A percentile compares a stretch with the other conserved stretches of the same genome.
Conservation (phyloP, 1,140 invertebrate genomes). For the Lepidostoma basale region DNA sequence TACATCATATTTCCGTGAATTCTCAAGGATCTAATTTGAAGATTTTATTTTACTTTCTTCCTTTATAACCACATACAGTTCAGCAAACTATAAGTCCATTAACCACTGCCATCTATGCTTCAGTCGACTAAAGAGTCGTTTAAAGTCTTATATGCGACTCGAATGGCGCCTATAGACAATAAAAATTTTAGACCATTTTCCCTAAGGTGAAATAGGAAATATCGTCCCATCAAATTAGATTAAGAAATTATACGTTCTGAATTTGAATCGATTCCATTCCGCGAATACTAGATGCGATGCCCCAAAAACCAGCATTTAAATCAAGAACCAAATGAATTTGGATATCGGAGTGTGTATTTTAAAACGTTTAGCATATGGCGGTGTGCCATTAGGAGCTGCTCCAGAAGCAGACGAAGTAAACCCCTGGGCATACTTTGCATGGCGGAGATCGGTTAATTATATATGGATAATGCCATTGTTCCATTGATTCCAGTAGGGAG, state of each 20-base stretch:
- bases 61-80: too few species aligned
- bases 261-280: not conserved
- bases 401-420: conserved; percentile 1
- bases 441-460: conserved; percentile 37
- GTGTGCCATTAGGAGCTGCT: conserved; percentile 6
- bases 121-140: too few species aligned
- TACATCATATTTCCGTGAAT: too few species aligned
- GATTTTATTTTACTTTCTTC: too few species aligned
- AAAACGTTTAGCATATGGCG: conserved; percentile 20
- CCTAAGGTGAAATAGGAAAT: too few species aligned
- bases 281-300: not conserved
- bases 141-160: too few species aligned
- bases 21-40: too few species aligned
- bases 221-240: too few species aligned
- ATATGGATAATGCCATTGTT: conserved; percentile 40
- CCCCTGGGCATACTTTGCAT: conserved; percentile 1
- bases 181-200: too few species aligned
- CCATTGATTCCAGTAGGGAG: conserved; percentile 35
- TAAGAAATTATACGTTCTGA: not conserved
- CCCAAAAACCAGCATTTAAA: not conserved
- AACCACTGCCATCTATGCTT: too few species aligned
- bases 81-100: too few species aligned
- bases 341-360: conserved; percentile 9
- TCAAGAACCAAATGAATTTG: conserved; percentile 7
- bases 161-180: too few species aligned